A percentile compares a stretch with the other conserved stretches of the same genome.
Evolutionary conservation across 2,888 invertebrate species (phyloP).

Genomic region (Clunio marinus): DNA sequence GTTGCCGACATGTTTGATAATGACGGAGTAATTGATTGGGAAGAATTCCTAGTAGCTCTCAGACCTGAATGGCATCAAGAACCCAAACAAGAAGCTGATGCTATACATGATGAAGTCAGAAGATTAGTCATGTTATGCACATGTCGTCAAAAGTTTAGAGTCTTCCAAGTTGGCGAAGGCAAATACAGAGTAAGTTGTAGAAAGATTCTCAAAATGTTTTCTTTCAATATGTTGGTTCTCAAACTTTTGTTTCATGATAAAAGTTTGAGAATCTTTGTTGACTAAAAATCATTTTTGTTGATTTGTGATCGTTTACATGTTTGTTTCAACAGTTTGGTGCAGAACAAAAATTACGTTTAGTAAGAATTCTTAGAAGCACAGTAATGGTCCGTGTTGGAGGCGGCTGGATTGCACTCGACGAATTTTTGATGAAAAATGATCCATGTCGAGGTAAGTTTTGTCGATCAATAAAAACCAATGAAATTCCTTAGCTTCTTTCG

Average conservation of each 20-base stretch:
- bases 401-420: slow-evolving; percentile 99
- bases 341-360: slow-evolving; percentile 95
- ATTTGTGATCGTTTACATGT: no score
- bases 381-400: slow-evolving; percentile 99
- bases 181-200: slow-evolving; percentile 97
- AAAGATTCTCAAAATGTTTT: no score
- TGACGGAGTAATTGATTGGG: slow-evolving; percentile 95
- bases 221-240: no score
- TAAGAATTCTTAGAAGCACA: slow-evolving; percentile 95
- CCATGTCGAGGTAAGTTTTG: slow-evolving; percentile 94
- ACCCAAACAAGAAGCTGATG: slow-evolving; percentile 82
- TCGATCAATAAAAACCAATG: not conserved
- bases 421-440: slow-evolving; percentile 99
- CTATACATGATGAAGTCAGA: slow-evolving; percentile 98
- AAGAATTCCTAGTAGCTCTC: slow-evolving; percentile 96
- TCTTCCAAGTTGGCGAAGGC: slow-evolving; percentile 99
- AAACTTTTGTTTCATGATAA: no score
- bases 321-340: slow-evolving; percentile 87
- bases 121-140: slow-evolving; percentile 95
- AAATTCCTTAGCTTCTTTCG: slow-evolving; percentile 12
- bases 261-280: no score
- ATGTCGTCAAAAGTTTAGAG: slow-evolving; percentile 94
- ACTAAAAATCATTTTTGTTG: no score
- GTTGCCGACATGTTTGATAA: slow-evolving; percentile 98
- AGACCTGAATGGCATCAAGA: slow-evolving; percentile 92